Base-by-base conservation (phyloP, 2,888 invertebrate species). In the Melanophora roralis region DNA sequence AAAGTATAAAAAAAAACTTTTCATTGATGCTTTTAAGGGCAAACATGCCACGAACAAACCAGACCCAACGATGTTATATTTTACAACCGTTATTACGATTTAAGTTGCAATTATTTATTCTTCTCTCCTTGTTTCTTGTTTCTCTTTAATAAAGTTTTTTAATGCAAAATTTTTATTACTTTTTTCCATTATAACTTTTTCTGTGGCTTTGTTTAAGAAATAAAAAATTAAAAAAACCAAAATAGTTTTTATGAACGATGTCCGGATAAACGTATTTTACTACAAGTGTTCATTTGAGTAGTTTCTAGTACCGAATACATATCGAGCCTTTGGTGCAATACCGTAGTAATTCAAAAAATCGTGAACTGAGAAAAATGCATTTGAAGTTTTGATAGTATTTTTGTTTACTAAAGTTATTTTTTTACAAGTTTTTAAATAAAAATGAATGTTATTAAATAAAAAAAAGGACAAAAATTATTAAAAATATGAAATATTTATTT, bases 11-110 rank as follows among this genome's bases (percentile, higher is more conserved):
- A 67, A 21, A 60, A 79, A 71, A 59, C 75, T 79, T 74, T 71
- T 40, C 45, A 43, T 79, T 79, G 51, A 49, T 60, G 53, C 51
- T 64, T 67, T 78, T 55, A 51, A 69, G 57, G 27, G 53, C 55
- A 62, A 78, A 73, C 62, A 74, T 78, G 78, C 69, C 73, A 49
- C 68, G 55, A 51, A 45, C 43, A 14, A n/a, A 73, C 57, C 73
- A 64, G 64, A 74, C 78, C 43, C 40, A 78, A 74, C 73, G 32
- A 40, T 49, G 38, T 59, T 69, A 53, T 34, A 69, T 57, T 74
- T 73, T 68, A 12, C 69, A 60, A 53, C 53, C 65, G 65, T 71
- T 71, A 79, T 75, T 75, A 43, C 53, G 49, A 57, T 65, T 73
- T 65, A 6, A 1, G 16, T 14, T n/a, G 27, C 23, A n/a, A n/a